Base-by-base conservation (phyloP, 2,888 invertebrate species). In the Dicyrtomina minuta region DNA sequence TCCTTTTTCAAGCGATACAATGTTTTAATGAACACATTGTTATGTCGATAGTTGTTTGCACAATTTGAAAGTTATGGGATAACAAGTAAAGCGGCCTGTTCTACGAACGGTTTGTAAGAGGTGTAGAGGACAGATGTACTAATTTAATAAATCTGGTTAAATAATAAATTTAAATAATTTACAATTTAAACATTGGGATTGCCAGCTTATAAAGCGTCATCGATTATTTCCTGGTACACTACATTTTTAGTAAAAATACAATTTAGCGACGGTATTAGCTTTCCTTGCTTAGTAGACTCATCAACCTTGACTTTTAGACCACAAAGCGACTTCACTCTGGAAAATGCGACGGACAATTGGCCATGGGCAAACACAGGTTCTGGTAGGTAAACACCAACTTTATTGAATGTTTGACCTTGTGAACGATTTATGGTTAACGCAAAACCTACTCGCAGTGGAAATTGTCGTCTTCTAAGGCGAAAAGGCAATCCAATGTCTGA, bases 381-480 rank as follows among this genome's bases (percentile, higher is more conserved):
- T 0, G 67, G 43, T n/a, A 72, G 49, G 53, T 58, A 70, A 1
- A 72, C 39, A 15, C 73, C 73, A 12, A 73, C 68, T 20, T 61
- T 66, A 1, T 61, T 66, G 22, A 73, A 59, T 1, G 66, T 70
- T 62, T 73, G 71, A 1, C 70, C 72, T 39, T 72, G 74, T 17
- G 72, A 72, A 53, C 70, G 70, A 44, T 69, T 72, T 13, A 72
- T 71, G 15, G 70, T 72, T 66, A 74, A 70, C 3, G 66, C 66
- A 61, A 65, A 74, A 1, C 70, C 62, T 1, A 72, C n/a, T 17
- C 61, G 33, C 1, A 74, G 49, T 12, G 77, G 76, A 72, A 76
- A 77, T 44, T 76, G 75, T 22, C 56, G 26, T 22, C 72, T 62
- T 55, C 44, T 61, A 10, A 76, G 27, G 12, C 15, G 33, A 53